These are phyloP conservation scores for Heteropelma amictum DNA, from an alignment of 2,888 invertebrate species.

Conservation along the genomic window DNA sequence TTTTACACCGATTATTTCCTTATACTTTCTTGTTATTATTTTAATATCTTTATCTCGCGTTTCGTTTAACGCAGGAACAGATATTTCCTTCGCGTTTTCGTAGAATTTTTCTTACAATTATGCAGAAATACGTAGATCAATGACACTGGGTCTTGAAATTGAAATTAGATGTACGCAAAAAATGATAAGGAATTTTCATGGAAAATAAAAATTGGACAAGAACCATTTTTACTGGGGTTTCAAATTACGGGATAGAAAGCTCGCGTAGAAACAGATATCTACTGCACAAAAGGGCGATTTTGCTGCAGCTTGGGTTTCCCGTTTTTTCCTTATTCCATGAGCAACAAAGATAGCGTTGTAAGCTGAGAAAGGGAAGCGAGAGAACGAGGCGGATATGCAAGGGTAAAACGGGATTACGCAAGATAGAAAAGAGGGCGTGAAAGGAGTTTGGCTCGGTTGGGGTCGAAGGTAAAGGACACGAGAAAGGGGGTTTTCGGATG, in stretches of 20 bases:
- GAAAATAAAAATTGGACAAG: constrained; percentile 50
- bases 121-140: constrained; percentile 12
- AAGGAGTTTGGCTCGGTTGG: constrained; percentile 53
- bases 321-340: constrained; percentile 63
- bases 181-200: constrained; percentile 29
- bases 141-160: neutral
- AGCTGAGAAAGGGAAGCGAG: constrained; percentile 42
- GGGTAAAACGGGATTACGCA: constrained; percentile 51
- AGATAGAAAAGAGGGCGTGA: constrained; percentile 18
- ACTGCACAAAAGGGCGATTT: constrained; percentile 26
- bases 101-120: too few species aligned
- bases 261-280: constrained; percentile 37
- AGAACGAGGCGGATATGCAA: constrained; percentile 51
- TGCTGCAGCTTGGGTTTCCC: constrained; percentile 68
- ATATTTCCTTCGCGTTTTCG: too few species aligned
- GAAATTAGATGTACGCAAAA: constrained; percentile 11
- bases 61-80: too few species aligned
- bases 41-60: too few species aligned
- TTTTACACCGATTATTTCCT: too few species aligned
- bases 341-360: constrained; percentile 43
- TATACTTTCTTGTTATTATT: too few species aligned
- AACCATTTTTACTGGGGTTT: constrained; percentile 52
- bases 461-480: constrained; percentile 60
- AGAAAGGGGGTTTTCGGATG: constrained; percentile 61
- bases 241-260: constrained; percentile 57